These are phyloP conservation scores for Mobula hypostoma DNA, from an alignment of 2,113 vertebrate genomes.

Conservation along the genomic window DNA sequence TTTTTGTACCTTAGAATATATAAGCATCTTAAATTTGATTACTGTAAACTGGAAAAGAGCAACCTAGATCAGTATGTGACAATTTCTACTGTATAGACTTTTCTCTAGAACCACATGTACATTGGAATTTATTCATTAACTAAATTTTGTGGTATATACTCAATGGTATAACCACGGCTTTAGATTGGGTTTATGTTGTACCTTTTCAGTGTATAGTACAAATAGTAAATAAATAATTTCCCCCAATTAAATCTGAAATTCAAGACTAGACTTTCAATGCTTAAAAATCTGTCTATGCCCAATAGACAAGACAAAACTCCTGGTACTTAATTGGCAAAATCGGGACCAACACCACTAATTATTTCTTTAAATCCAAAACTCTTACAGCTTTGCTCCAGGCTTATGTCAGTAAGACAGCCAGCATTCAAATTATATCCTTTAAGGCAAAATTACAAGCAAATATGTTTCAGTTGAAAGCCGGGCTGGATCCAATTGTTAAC, in stretches of 20 bases:
- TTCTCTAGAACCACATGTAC: too few species aligned
- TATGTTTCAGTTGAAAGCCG: neutral
- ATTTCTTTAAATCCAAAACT: neutral
- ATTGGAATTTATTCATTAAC: neutral
- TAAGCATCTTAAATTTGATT: neutral
- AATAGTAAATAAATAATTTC: neutral
- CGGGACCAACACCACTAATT: neutral
- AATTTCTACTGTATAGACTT: neutral
- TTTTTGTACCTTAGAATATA: neutral
- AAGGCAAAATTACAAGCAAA: neutral
- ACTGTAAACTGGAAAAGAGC: neutral
- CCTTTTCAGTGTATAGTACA: too few species aligned
- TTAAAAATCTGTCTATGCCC: neutral
- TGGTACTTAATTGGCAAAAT: neutral
- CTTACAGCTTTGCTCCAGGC: neutral
- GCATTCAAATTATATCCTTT: neutral
- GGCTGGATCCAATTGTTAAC: neutral
- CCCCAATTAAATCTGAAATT: neutral
- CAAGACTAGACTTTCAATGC: neutral
- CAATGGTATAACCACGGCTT: neutral
- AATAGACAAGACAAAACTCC: neutral
- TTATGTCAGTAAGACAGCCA: neutral
- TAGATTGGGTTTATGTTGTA: neutral
- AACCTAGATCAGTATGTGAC: neutral
- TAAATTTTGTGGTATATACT: neutral